These are phyloP conservation scores for Globia sparganii DNA, from an alignment of 2,888 invertebrate species.

Conservation along the genomic window DNA sequence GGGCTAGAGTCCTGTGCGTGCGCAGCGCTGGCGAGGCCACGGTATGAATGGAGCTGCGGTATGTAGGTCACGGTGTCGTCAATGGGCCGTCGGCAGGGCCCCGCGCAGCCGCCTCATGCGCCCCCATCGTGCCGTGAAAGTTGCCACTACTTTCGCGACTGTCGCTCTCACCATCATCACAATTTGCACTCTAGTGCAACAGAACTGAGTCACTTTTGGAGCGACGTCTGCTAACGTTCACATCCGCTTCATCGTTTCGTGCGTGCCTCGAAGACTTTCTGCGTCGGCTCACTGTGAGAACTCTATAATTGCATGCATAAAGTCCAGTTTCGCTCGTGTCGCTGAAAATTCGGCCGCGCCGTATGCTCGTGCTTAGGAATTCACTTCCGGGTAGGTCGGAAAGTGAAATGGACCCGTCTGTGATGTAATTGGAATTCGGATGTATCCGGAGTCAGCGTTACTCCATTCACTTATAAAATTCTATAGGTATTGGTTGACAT, in stretches of 20 bases:
- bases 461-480: conserved; percentile 89
- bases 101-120: conserved; percentile 86
- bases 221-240: conserved; percentile 81
- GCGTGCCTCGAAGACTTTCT: conserved; percentile 83
- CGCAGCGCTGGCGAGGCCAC: conserved; percentile 81
- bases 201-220: conserved; percentile 86
- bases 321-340: conserved; percentile 75
- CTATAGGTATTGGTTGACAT: conserved; percentile 88
- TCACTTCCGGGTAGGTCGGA: conserved; percentile 91
- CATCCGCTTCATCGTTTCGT: conserved; percentile 88
- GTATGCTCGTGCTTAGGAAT: conserved; percentile 90
- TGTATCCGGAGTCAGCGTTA: conserved; percentile 89
- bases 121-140: conserved; percentile 89
- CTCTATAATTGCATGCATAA: conserved; percentile 74
- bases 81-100: conserved; percentile 88
- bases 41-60: conserved; percentile 89
- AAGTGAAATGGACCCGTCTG: conserved; percentile 90
- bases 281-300: conserved; percentile 67
- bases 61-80: conserved; percentile 90
- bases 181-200: conserved; percentile 85
- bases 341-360: conserved; percentile 84
- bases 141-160: conserved; percentile 90
- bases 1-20: conserved; percentile 84
- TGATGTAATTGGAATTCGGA: conserved; percentile 91
- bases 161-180: conserved; percentile 76